These are phyloP conservation scores for Eulemur coronatus DNA, from an alignment of 2,797 vertebrate species.

Conservation along the genomic window DNA sequence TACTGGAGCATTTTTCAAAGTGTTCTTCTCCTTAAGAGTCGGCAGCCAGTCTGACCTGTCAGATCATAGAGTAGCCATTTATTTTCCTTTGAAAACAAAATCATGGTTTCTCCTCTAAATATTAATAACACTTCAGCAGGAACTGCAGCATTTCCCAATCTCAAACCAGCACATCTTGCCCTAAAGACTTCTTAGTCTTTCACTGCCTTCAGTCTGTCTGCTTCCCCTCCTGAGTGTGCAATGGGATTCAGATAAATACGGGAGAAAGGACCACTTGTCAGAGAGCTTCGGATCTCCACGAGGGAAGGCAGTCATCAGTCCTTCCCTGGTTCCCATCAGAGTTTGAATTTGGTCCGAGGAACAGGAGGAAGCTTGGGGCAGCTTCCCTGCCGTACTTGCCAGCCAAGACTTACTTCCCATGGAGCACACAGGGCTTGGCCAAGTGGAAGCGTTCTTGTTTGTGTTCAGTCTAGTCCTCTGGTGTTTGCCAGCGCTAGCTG, in stretches of 20 bases:
- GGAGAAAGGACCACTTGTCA: background rate
- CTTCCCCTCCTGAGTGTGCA: background rate
- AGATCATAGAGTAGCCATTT: background rate
- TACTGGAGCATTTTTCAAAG: background rate
- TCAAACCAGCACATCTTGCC: background rate
- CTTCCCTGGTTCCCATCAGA: background rate
- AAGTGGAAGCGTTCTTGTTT: background rate
- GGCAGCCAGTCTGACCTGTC: background rate
- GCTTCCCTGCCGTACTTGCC: fast-evolving
- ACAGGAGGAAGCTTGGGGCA: background rate
- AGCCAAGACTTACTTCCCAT: background rate
- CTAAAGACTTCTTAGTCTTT: background rate
- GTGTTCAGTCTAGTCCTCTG: fast-evolving
- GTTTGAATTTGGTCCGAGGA: background rate
- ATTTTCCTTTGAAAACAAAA: background rate
- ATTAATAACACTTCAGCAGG: background rate
- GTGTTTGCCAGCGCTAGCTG: background rate
- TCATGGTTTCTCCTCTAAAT: background rate
- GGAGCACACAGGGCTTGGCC: background rate
- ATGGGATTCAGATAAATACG: background rate
- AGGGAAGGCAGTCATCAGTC: no score
- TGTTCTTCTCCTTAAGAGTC: background rate
- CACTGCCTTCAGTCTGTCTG: background rate
- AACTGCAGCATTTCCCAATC: background rate
- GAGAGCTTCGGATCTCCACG: background rate